Base-by-base conservation (phyloP, 2,888 invertebrate genomes). In the Stomorhina lunata region DNA sequence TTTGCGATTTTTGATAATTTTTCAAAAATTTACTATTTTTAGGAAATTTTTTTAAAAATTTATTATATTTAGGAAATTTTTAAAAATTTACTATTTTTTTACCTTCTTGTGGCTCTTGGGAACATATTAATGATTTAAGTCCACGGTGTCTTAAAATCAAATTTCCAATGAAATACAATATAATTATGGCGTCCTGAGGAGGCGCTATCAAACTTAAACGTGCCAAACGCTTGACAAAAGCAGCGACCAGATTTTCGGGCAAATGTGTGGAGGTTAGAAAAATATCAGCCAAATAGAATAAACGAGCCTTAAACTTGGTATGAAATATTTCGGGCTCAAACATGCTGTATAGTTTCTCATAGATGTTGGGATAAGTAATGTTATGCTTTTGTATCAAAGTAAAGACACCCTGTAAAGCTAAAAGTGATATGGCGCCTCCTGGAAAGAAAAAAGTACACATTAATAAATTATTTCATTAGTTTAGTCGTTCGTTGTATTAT, bases 351-450 rank as follows among this genome's bases (percentile, higher is more conserved):
- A 99, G 93, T 87, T 98, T 97, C 86, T 94, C 94, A 92, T 97
- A 99, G 90, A 99, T 97, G 89, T 97, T 96, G 0, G 99, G 98
- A 92, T 98, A 98, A 87, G 98, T 96, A 92, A 99, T 94, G 92
- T 99, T 98, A 92, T 98, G 95, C 81, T 95, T 95, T 84, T 96
- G 95, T 80, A 99, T 97, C 84, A 99, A 93, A 65, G 96, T 94
- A 89, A 98, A 96, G 69, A 99, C 94, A 20, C 98, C 98, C 90
- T 98, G 98, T 10, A 99, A 92, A 0, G 98, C 97, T 68, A 99
- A 92, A 88, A 99, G 93, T 89, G 97, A 96, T 81, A 97, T 94
- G 0, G 96, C 94, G 6, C 98, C 98, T 86, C 97, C 96, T 95
- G 88, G 10, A 22, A 40, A 10, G 12, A 61, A 69, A n/a, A 10